Conservation (phyloP, 2,888 invertebrate species). For the Rhynchonema sp. region DNA sequence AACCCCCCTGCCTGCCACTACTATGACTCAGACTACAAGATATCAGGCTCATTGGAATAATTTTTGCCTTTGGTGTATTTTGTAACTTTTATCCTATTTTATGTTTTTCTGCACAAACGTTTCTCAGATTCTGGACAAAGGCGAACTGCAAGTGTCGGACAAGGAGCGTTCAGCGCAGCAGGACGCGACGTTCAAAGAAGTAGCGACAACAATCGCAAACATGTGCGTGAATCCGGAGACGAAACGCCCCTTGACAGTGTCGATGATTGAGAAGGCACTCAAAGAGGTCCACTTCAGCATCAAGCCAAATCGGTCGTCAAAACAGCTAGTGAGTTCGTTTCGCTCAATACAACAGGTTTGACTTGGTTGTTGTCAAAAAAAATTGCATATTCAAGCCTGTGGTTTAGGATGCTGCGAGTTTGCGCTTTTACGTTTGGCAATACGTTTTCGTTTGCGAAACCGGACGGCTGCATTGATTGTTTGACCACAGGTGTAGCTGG, state of each 20-base stretch:
- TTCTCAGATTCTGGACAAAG: conserved; percentile 59
- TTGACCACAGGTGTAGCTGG: too few species aligned
- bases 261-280: conserved; percentile 90
- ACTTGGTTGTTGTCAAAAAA: too few species aligned
- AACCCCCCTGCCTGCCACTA: too few species aligned
- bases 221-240: conserved; percentile 94
- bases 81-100: too few species aligned
- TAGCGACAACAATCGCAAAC: conserved; percentile 41
- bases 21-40: too few species aligned
- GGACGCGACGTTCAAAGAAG: conserved; percentile 57
- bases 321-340: conserved; percentile 52
- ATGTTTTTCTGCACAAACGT: too few species aligned
- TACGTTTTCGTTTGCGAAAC: not conserved
- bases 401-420: too few species aligned
- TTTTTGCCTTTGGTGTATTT: too few species aligned
- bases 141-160: conserved; percentile 90
- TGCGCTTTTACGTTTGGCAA: not conserved
- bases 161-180: conserved; percentile 80
- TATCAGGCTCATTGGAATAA: too few species aligned
- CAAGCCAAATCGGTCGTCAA: conserved; percentile 78
- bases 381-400: too few species aligned
- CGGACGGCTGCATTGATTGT: too few species aligned
- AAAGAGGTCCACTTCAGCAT: conserved; percentile 86
- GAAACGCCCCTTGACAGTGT: conserved; percentile 78
- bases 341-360: too few species aligned